A percentile compares a stretch with the other conserved stretches of the same genome.
phyloP scores from a whole-genome alignment of 2,113 vertebrate genomes.

The Scomber scombrus region DNA sequence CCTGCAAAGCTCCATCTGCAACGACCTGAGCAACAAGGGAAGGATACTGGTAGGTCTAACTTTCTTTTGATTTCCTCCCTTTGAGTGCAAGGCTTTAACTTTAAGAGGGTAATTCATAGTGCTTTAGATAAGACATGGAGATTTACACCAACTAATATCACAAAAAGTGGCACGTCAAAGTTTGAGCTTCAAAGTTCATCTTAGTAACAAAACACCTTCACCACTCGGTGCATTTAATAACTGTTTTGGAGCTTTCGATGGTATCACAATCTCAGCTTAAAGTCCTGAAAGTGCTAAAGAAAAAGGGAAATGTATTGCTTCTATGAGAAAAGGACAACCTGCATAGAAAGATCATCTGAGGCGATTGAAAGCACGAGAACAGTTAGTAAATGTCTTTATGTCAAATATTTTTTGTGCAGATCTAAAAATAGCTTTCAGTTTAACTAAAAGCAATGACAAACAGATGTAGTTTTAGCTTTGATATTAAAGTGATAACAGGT shows the following conservation, averaged over 20 bases:
- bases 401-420: too few species aligned
- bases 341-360: too few species aligned
- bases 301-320: too few species aligned
- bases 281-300: too few species aligned
- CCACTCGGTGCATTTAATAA: background rate
- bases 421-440: too few species aligned
- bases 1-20: slow-evolving; percentile 82
- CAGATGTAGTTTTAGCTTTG: too few species aligned
- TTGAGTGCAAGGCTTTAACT: too few species aligned
- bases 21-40: slow-evolving; percentile 77
- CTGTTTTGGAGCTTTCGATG: background rate
- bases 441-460: too few species aligned
- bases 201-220: background rate
- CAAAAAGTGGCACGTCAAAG: background rate
- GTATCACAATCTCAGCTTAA: background rate
- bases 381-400: too few species aligned
- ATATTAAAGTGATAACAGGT: too few species aligned
- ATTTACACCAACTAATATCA: background rate
- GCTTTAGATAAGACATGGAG: background rate
- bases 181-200: background rate
- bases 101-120: background rate
- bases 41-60: slow-evolving; percentile 83
- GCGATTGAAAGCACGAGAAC: too few species aligned
- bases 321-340: too few species aligned
- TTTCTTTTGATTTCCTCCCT: background rate